Evolutionary conservation across 2,888 invertebrate genomes (phyloP), one percentile per base, ranked within the genome.

Genomic region (Galerucella pusilla): DNA sequence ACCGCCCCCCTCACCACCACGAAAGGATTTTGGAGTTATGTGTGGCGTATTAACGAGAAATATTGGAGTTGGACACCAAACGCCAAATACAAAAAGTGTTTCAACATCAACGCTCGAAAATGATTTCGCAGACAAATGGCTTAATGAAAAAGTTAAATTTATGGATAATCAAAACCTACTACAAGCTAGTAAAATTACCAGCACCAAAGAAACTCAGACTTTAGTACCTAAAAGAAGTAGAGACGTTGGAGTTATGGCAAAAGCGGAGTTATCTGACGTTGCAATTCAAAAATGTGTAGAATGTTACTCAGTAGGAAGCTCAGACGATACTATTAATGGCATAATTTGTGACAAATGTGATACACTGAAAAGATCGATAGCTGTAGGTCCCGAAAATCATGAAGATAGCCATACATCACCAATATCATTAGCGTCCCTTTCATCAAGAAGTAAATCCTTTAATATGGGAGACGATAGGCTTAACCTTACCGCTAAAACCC

Each of bases 1-100:
- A 71, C 81, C 80, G 9, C 83, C 83, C 60, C 79, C 83, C 0
- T 83, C 85, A 7, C 84, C 85, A 2, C 85, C 86, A 46, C 87
- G 88, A 57, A 89, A 93, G 79, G 93, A 93, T 83, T 91, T 92
- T 76, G 93, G 91, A 66, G 91, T 93, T 2, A 93, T 92, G 86
- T 92, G 91, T 80, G 88, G 89, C 5, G 90, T 91, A 45, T 86
- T 92, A 75, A 91, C 91, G 1, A 87, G 93, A 75, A 93, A 93
- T 84, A 89, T 93, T 69, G 93, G 92, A 4, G 91, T 88, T 9
- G 87, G 87, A 9, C 85, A 87, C 78, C 88, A 88, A 79, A 82
- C 83, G 42, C 87, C 87, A 5, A 83, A 85, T 66, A 87, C 86
- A 12, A 86, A 84, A 77, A 83, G 83, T 59, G 86, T 85, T 57